Evolutionary conservation across 2,113 vertebrate genomes (phyloP).

Genomic region (Nerophis lumbriciformis): DNA sequence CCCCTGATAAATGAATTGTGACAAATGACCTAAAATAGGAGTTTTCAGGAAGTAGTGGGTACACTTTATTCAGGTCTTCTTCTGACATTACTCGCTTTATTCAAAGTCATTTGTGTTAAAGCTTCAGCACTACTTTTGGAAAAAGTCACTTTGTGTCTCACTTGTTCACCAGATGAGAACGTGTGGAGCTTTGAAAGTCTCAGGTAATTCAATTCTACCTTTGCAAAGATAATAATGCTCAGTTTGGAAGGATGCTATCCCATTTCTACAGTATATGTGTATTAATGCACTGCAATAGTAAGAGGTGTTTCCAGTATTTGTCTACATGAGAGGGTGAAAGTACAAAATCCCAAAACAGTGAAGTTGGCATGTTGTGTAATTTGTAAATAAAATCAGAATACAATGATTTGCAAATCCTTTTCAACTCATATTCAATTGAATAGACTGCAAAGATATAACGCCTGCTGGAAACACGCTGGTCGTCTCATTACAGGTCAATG

Average conservation of each 20-base stretch:
- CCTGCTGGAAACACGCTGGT: neutral
- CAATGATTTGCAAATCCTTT: neutral
- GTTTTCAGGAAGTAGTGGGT: conserved; percentile 4
- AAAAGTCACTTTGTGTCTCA: conserved; percentile 3
- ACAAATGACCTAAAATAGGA: conserved; percentile 13
- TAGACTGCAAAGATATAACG: no score
- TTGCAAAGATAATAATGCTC: neutral
- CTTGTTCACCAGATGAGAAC: conserved; percentile 25
- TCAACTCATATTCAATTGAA: no score
- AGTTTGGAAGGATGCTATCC: neutral
- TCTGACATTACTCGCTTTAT: conserved; percentile 5
- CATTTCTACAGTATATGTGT: neutral
- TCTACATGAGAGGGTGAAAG: neutral
- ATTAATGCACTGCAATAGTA: neutral
- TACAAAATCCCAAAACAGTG: no score
- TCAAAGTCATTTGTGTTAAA: conserved; percentile 1
- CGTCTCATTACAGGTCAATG: conserved; percentile 71
- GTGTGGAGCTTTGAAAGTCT: conserved; percentile 41
- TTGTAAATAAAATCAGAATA: neutral
- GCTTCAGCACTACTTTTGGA: conserved; percentile 16
- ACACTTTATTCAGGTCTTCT: conserved; percentile 37
- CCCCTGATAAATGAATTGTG: conserved; percentile 14
- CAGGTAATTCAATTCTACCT: conserved; percentile 53
- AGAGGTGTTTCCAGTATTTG: neutral
- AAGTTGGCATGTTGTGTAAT: no score